Conservation (phyloP, 2,113 vertebrate species). For the Spea bombifrons region DNA sequence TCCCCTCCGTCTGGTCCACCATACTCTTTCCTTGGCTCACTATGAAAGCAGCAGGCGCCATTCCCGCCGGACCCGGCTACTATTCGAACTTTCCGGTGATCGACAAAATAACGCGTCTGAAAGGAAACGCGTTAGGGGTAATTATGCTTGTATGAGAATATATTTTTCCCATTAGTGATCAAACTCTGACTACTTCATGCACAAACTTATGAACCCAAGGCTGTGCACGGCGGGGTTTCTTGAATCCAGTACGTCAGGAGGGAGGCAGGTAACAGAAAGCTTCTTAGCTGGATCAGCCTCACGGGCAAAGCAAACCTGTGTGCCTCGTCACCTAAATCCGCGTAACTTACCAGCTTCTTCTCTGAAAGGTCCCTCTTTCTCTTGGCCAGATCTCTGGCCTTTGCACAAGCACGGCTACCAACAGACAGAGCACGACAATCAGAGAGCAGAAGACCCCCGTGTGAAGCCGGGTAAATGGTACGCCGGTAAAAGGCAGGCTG, state of each 20-base stretch:
- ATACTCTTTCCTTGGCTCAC: constrained; percentile 89
- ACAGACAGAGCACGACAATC: background rate
- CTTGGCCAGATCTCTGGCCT: background rate
- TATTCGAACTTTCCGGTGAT: constrained; percentile 77
- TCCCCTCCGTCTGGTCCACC: constrained; percentile 94
- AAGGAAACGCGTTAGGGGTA: constrained; percentile 10
- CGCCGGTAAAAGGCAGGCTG: background rate
- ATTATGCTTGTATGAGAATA: too few species aligned
- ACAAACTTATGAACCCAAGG: too few species aligned
- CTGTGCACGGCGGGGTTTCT: too few species aligned
- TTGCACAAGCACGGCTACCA: background rate
- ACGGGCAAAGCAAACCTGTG: too few species aligned
- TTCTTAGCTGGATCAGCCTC: too few species aligned
- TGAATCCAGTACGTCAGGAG: too few species aligned
- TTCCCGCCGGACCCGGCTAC: constrained; percentile 78
- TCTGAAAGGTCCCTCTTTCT: constrained; percentile 25
- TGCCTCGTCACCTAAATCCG: background rate
- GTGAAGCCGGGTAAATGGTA: too few species aligned
- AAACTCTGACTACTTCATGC: too few species aligned
- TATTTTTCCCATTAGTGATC: too few species aligned
- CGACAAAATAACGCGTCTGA: constrained; percentile 84
- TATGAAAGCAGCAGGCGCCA: constrained; percentile 79
- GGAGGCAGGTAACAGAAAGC: too few species aligned
- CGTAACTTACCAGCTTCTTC: constrained; percentile 39
- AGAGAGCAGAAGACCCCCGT: background rate